A percentile compares a stretch with the other conserved stretches of the same genome.
These are phyloP conservation scores for Pteromalus puparum DNA, from an alignment of 1,140 invertebrate genomes.

Conservation along the genomic window DNA sequence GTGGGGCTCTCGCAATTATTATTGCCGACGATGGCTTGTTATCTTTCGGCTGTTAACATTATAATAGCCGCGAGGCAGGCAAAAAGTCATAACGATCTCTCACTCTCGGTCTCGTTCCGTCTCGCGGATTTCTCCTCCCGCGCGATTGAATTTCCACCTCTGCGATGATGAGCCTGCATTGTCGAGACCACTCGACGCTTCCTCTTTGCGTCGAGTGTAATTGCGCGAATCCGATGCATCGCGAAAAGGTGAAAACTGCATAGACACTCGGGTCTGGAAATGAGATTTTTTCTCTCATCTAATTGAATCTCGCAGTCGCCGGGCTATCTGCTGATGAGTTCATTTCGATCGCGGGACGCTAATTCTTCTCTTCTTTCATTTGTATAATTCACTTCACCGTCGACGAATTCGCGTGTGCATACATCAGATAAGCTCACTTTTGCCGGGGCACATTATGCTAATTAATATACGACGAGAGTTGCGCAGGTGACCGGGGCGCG, in stretches of 20 bases:
- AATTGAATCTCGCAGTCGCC: conserved; percentile 36
- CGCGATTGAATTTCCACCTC: background rate
- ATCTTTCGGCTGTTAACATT: conserved; percentile 1
- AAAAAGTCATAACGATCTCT: background rate
- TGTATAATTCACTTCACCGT: background rate
- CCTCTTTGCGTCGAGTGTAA: conserved; percentile 9
- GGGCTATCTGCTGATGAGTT: conserved; percentile 48
- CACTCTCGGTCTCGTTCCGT: background rate
- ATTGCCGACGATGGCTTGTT: background rate
- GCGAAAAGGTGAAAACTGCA: conserved; percentile 40
- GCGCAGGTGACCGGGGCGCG: too few species aligned
- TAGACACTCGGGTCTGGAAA: conserved; percentile 2
- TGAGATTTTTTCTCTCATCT: conserved; percentile 42
- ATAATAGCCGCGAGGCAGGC: background rate
- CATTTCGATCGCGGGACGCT: conserved; percentile 37
- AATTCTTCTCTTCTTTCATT: conserved; percentile 37
- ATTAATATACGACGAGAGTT: background rate
- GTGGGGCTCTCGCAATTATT: background rate
- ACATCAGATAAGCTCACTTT: too few species aligned
- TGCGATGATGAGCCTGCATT: conserved; percentile 3
- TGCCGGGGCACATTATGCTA: too few species aligned
- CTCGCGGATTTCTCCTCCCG: background rate
- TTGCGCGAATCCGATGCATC: conserved; percentile 13
- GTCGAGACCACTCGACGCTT: background rate
- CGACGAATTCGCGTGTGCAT: background rate